A percentile compares a stretch with the other conserved stretches of the same genome.
Evolutionary conservation across 2,113 vertebrate species (phyloP).

Genomic region (Cacatua alba): DNA sequence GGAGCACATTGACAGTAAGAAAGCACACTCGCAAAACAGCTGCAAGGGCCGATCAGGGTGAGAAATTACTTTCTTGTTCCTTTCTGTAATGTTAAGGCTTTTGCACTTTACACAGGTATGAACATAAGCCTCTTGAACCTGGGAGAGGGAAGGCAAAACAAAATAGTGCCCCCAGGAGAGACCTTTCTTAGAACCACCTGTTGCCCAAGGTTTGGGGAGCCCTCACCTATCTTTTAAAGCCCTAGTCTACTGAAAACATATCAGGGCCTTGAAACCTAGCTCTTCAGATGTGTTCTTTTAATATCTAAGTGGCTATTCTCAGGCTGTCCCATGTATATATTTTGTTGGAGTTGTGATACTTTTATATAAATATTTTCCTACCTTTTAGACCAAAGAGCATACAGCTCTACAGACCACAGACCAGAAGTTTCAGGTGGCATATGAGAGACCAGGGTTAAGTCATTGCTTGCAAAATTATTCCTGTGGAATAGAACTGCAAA

Average conservation of each 20-base stretch:
- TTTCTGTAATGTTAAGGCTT: background rate
- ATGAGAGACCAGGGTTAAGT: background rate
- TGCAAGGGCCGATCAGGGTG: background rate
- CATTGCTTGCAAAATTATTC: background rate
- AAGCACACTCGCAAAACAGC: background rate
- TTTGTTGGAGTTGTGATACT: background rate
- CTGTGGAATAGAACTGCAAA: background rate
- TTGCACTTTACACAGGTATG: background rate
- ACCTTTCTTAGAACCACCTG: background rate
- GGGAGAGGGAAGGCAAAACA: background rate
- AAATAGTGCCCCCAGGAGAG: background rate
- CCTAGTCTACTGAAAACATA: background rate
- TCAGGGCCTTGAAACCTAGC: background rate
- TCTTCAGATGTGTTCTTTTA: background rate
- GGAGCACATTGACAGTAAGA: background rate
- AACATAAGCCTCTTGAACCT: background rate
- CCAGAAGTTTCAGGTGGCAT: background rate
- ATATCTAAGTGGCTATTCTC: background rate
- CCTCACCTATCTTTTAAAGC: background rate
- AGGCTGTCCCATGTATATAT: background rate
- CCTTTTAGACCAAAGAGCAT: background rate
- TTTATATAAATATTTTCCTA: background rate
- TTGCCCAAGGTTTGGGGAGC: fast-evolving
- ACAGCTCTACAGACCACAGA: background rate
- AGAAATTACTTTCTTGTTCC: background rate